phyloP scores from a whole-genome alignment of 2,888 invertebrate species.

The Melinaea menophilus region DNA sequence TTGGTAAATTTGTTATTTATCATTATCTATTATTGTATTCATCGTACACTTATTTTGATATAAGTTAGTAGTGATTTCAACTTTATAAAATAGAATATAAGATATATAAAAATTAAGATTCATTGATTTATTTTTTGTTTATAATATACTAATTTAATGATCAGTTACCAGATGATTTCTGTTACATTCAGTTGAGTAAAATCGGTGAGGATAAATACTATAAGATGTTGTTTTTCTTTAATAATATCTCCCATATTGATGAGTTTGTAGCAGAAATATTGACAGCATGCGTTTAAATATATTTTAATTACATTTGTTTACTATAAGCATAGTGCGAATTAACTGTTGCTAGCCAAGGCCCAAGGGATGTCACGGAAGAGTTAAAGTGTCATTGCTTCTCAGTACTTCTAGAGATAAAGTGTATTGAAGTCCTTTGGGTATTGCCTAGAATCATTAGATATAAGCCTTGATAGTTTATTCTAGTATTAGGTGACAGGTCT shows the following conservation, averaged over 20 bases:
- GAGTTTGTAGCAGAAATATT: constrained; percentile 37
- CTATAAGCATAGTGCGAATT: constrained; percentile 61
- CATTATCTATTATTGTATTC: constrained; percentile 70
- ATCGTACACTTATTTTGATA: constrained; percentile 70
- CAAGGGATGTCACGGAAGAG: constrained; percentile 33
- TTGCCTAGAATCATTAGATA: constrained; percentile 37
- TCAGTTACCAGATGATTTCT: constrained; percentile 73
- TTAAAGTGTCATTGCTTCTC: neutral
- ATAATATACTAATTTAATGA: constrained; percentile 70
- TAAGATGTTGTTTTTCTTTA: constrained; percentile 71
- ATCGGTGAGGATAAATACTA: constrained; percentile 63
- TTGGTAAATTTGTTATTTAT: constrained; percentile 72
- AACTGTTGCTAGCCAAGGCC: constrained; percentile 44
- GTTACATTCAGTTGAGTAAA: constrained; percentile 75
- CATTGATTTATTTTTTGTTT: constrained; percentile 66
- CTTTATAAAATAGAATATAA: constrained; percentile 62
- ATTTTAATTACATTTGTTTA: constrained; percentile 49
- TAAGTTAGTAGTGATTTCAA: constrained; percentile 69
- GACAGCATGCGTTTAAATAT: constrained; percentile 44
- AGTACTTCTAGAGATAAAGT: constrained; percentile 3
- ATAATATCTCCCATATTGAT: constrained; percentile 52
- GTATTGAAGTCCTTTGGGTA: constrained; percentile 31
- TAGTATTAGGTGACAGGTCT: constrained; percentile 71
- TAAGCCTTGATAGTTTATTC: constrained; percentile 65
- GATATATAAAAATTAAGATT: constrained; percentile 54